Evolutionary conservation across 1,140 invertebrate genomes (phyloP), one percentile per base, ranked within the genome.

Genomic region (Polypedilum pembai): DNA sequence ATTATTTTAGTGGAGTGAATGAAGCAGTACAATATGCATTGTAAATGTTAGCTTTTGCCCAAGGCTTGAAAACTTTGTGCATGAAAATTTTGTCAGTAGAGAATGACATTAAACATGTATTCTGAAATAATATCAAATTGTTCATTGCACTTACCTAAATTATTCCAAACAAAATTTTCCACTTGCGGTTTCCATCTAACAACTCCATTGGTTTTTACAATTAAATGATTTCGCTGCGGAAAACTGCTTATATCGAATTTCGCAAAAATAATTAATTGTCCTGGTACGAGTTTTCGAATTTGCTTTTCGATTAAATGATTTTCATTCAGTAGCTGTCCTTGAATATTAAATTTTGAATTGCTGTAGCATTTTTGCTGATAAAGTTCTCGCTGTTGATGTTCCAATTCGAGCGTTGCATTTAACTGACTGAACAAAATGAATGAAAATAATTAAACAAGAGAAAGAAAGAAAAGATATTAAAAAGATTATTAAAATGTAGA

Each of bases 281-380:
- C 65, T 20, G 65, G 65, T 21, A 18, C 0, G 0, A 69, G 15
- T 8, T n/a, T n/a, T 1, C 15, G 12, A 17, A 66, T 66, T 66
- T 66, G 65, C 7, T 66, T 66, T 20, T 66, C 17, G 12, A 66
- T 66, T n/a, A 66, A 66, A 66, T 66, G 17, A 66, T 66, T 69
- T 8, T 69, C 65, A 21, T 20, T 69, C 17, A 66, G 17, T 20
- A 8, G 65, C 18, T 69, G 15, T 20, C 65, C 7, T 20, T 66
- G 12, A 56, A 12, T 56, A 20, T 15, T 17, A 20, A 66, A n/a
- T 7, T 18, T 69, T 21, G 18, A 10, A 20, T 69, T 18, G 18
- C 10, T 20, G 12, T 20, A 69, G 17, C 65, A 69, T 21, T 69
- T 69, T 10, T 69, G 3, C 7, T 20, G 15, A 10, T 69, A 69